Evolutionary conservation across 2,113 vertebrate species (phyloP).

Genomic region (Lagopus leucura): DNA sequence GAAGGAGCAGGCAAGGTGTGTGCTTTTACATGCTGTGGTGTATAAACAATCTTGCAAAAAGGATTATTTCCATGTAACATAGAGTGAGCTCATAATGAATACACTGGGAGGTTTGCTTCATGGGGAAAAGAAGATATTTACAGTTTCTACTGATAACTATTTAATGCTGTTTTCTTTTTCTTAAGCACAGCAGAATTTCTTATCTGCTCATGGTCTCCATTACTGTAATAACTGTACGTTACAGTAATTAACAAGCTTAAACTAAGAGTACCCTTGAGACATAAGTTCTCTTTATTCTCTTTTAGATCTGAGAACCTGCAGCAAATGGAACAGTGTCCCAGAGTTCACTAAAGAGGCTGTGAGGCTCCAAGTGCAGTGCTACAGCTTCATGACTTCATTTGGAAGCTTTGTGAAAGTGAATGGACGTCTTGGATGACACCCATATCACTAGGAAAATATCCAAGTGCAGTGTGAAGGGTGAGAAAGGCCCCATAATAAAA

Average conservation of each 20-base stretch:
- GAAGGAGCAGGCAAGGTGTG: background rate
- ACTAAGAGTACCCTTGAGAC: background rate
- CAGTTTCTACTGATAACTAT: background rate
- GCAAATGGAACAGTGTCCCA: background rate
- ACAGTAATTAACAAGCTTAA: background rate
- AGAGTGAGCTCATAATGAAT: background rate
- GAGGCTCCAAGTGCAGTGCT: background rate
- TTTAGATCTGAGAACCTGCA: background rate
- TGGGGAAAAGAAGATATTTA: slow-evolving; percentile 9
- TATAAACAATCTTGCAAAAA: slow-evolving; percentile 27
- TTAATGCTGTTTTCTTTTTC: background rate
- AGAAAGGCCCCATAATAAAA: no score
- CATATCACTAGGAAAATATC: background rate
- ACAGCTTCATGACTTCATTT: background rate
- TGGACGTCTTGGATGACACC: background rate
- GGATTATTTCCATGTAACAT: slow-evolving; percentile 22
- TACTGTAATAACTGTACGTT: background rate
- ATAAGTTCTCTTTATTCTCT: background rate
- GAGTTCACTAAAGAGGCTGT: background rate
- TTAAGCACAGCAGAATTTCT: background rate
- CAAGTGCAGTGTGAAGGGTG: background rate
- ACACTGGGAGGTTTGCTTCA: background rate
- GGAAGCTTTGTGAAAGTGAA: background rate
- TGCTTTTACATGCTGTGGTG: fast-evolving
- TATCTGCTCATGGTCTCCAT: background rate